phyloP scores from a whole-genome alignment of 1,140 invertebrate species.

The Microvelia longipes region DNA sequence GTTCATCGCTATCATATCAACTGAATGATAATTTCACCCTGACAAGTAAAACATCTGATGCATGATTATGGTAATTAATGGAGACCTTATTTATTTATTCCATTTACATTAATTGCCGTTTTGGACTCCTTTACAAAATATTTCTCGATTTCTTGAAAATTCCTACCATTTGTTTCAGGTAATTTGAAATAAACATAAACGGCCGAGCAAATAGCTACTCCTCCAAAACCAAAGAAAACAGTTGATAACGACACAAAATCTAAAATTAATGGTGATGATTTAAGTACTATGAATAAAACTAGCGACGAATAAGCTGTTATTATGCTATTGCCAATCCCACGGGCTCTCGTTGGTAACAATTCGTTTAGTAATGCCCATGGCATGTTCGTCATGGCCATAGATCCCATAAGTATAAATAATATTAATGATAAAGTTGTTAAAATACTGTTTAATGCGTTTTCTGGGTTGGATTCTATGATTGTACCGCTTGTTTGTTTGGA shows the following conservation, averaged over 20 bases:
- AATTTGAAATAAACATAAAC: constrained; percentile 43
- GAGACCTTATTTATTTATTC: too few species aligned
- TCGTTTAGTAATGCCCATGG: constrained; percentile 47
- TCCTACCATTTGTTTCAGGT: constrained; percentile 58
- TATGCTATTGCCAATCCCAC: constrained; percentile 36
- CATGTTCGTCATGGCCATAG: constrained; percentile 38
- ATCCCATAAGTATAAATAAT: constrained; percentile 37
- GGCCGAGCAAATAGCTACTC: constrained; percentile 38
- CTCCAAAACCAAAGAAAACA: constrained; percentile 45
- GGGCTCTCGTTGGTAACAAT: constrained; percentile 28
- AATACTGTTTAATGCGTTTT: background rate
- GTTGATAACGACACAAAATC: constrained; percentile 33
- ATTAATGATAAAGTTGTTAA: constrained; percentile 30
- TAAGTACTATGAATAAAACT: constrained; percentile 46
- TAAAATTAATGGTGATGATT: constrained; percentile 40
- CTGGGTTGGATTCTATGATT: background rate
- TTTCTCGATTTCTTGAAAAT: constrained; percentile 38
- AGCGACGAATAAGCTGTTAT: constrained; percentile 43
- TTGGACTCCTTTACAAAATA: constrained; percentile 22
- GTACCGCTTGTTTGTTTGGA: background rate
- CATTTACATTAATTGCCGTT: background rate
- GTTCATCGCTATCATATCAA: too few species aligned
- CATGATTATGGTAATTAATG: too few species aligned
- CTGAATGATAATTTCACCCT: too few species aligned
- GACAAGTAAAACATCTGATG: too few species aligned